Percentiles rank a stretch among this genome's conserved stretches.
phyloP scores from a whole-genome alignment of 2,797 vertebrate genomes.

The Leptatherina wallacei region DNA sequence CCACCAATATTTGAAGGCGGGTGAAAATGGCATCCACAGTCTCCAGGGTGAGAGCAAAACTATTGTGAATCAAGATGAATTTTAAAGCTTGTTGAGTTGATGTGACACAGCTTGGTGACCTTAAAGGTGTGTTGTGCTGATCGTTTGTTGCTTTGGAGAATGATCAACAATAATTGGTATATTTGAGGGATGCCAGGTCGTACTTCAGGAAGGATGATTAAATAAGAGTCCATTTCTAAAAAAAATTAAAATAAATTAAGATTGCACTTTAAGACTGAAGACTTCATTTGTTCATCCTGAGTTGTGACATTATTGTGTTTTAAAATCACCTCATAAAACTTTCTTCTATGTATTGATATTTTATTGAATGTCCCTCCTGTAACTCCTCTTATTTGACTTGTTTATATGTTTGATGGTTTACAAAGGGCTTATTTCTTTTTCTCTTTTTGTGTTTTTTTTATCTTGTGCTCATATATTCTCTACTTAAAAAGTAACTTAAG shows the following conservation, averaged over 20 bases:
- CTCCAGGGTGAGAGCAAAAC: not conserved
- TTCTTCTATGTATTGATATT: slow-evolving; percentile 22
- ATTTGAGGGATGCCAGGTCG: not conserved
- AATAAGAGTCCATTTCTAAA: not conserved
- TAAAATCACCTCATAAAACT: slow-evolving; percentile 27
- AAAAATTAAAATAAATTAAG: not conserved
- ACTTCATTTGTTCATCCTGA: not conserved
- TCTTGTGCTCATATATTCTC: slow-evolving; percentile 42
- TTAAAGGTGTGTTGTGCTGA: not conserved
- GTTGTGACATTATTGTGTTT: not conserved
- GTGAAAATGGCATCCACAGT: not conserved
- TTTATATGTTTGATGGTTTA: slow-evolving; percentile 21
- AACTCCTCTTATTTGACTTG: slow-evolving; percentile 15
- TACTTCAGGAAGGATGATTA: not conserved
- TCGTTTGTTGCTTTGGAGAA: not conserved
- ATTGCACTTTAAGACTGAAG: not conserved
- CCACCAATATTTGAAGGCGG: not conserved
- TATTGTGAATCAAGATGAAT: not conserved
- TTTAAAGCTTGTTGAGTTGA: not conserved
- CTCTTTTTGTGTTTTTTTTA: slow-evolving; percentile 25
- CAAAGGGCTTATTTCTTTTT: not conserved
- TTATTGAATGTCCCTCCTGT: slow-evolving; percentile 27
- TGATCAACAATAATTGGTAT: not conserved
- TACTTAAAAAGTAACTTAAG: too few species aligned
- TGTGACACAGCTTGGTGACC: not conserved